Evolutionary conservation across 2,888 invertebrate species (phyloP).

Genomic region (Eudemis profundana): DNA sequence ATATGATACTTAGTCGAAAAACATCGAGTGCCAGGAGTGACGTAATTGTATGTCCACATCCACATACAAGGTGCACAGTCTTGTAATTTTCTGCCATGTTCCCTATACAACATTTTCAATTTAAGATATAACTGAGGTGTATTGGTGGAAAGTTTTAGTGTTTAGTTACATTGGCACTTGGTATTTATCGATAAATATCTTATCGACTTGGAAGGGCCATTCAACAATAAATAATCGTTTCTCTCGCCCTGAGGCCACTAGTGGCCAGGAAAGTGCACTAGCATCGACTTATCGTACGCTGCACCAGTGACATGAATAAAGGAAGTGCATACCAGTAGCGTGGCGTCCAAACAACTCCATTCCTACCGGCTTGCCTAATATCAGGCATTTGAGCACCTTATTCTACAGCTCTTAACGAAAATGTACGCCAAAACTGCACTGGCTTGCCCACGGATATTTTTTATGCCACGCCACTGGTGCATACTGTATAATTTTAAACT

Average conservation of each 20-base stretch:
- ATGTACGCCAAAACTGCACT: too few species aligned
- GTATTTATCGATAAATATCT: constrained; percentile 13
- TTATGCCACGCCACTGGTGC: too few species aligned
- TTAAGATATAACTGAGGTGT: too few species aligned
- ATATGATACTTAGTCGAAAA: too few species aligned
- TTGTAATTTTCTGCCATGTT: too few species aligned
- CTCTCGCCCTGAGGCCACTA: constrained; percentile 7
- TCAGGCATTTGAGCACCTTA: too few species aligned
- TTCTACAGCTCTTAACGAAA: too few species aligned
- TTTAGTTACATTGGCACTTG: constrained; percentile 11
- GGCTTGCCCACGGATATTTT: too few species aligned
- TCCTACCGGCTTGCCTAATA: not conserved
- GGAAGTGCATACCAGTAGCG: not conserved
- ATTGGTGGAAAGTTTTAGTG: constrained; percentile 5
- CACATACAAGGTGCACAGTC: too few species aligned
- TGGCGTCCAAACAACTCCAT: not conserved
- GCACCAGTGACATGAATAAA: not conserved
- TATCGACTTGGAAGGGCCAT: constrained; percentile 12
- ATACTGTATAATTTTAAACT: too few species aligned
- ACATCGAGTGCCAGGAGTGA: too few species aligned
- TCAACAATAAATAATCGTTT: constrained; percentile 21
- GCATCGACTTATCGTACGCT: constrained; percentile 52
- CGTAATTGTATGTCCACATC: too few species aligned
- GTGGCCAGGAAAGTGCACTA: constrained; percentile 56
- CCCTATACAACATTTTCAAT: not conserved